Evolutionary conservation across 2,888 invertebrate genomes (phyloP), one percentile per base, ranked within the genome.

Genomic region (Cheilosia vulpina): DNA sequence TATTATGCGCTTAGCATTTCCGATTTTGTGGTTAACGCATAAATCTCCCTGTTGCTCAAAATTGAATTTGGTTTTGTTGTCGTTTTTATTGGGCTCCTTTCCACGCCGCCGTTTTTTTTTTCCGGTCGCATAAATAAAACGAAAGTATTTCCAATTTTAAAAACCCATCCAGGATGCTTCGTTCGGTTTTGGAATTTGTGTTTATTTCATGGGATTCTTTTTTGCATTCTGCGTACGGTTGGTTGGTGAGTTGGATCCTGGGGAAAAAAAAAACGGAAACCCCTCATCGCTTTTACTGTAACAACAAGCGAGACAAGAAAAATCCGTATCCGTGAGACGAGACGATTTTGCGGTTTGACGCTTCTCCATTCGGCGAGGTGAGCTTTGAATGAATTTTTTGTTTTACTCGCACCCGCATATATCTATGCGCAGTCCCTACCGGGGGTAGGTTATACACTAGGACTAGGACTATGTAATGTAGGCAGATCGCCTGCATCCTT

Each of bases 321-420:
- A 80, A 84, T 72, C 65, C 65, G 34, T 65, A 38, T 52, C 71
- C 4, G 13, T 13, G 38, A 34, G 34, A 11, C 43, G 71, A 71
- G 55, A 79, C 58, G 75, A 75, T 81, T 80, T 87, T 79, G 84
- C 73, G 87, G 87, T 87, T 84, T 87, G 79, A 87, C 87, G 81
- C 87, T 79, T 79, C 55, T 27, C 55, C 21, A 50, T 57, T 63
- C 27, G 13, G 3, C 21, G 58, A 65, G 38, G 21, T 71, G 47
- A 53, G 31, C 6, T 38, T 63, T 34, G 71, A 31, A 79, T 45
- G 19, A 17, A 47, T 43, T 50, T 52, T 27, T 75, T n/a, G n/a
- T n/a, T 82, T 13, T 3, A 57, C 11, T 13, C 43, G 3, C 60
- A 62, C 24, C 52, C 27, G 6, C 27, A 27, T 7, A 27, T 27